These are phyloP conservation scores for Martes martes DNA, from an alignment of 2,113 vertebrate genomes.

Conservation along the genomic window DNA sequence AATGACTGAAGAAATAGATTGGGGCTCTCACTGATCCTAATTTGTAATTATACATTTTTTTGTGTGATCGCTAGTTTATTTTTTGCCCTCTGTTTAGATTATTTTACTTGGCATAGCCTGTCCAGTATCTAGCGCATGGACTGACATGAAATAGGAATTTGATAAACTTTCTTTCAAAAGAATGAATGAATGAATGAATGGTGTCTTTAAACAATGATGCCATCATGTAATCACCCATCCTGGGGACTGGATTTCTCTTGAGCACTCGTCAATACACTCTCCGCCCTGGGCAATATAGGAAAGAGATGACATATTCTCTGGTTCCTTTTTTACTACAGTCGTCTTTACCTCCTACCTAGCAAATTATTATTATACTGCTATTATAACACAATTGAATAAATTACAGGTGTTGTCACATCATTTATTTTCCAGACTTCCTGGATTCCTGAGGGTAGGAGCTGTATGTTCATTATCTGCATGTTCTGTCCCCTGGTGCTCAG, in stretches of 20 bases:
- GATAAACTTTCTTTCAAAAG: background rate
- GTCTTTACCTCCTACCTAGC: background rate
- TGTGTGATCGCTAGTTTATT: background rate
- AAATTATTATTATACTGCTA: conserved; percentile 21
- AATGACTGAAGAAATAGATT: background rate
- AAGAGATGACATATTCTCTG: background rate
- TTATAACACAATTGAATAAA: conserved; percentile 44
- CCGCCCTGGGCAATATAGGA: background rate
- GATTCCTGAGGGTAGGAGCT: background rate
- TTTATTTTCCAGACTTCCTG: conserved; percentile 2
- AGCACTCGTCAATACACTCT: background rate
- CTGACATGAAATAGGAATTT: background rate
- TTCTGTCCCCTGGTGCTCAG: background rate
- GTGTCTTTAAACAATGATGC: background rate
- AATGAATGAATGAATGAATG: background rate
- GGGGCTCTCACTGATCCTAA: background rate
- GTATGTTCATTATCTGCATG: background rate
- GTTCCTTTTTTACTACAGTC: background rate
- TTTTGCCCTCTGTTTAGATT: background rate
- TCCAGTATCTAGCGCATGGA: background rate
- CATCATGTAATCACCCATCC: background rate
- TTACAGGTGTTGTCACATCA: background rate
- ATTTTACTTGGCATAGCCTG: background rate
- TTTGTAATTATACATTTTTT: background rate
- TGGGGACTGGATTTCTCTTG: background rate